These are phyloP conservation scores for Pantelozetes paolii DNA, from an alignment of 2,888 invertebrate genomes.

Conservation along the genomic window DNA sequence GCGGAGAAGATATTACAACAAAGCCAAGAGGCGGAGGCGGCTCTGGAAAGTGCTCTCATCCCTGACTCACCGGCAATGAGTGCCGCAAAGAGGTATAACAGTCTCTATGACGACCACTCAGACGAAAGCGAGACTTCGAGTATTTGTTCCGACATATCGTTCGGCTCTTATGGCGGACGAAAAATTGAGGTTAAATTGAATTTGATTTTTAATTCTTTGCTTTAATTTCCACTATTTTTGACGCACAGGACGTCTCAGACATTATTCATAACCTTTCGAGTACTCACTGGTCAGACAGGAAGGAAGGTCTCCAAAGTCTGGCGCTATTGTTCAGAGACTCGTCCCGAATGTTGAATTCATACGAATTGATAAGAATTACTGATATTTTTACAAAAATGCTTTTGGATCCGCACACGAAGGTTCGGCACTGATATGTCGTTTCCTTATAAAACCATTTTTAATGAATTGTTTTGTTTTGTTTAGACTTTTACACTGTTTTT, in stretches of 20 bases:
- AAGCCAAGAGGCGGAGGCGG: slow-evolving; percentile 79
- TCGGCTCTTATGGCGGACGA: slow-evolving; percentile 69
- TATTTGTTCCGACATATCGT: slow-evolving; percentile 84
- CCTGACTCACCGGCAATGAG: not conserved
- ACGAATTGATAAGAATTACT: slow-evolving; percentile 76
- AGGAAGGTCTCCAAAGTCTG: slow-evolving; percentile 70
- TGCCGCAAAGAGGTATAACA: slow-evolving; percentile 7
- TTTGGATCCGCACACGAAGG: slow-evolving; percentile 89
- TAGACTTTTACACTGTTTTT: slow-evolving; percentile 82
- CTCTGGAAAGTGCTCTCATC: slow-evolving; percentile 49
- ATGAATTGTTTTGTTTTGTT: not conserved
- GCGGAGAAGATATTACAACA: slow-evolving; percentile 79
- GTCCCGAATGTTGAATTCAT: slow-evolving; percentile 60
- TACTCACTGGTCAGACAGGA: slow-evolving; percentile 88
- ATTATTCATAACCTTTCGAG: slow-evolving; percentile 82
- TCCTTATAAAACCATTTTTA: not conserved
- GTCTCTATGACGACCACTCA: slow-evolving; percentile 59
- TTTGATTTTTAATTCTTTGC: not conserved
- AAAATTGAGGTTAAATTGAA: slow-evolving; percentile 74
- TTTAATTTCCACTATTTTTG: slow-evolving; percentile 42
- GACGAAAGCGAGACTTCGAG: slow-evolving; percentile 92
- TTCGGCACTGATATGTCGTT: slow-evolving; percentile 48
- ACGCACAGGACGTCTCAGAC: slow-evolving; percentile 68
- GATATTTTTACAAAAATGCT: slow-evolving; percentile 95
- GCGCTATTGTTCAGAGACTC: slow-evolving; percentile 56